Percentiles rank a stretch among this genome's conserved stretches.
Conservation (phyloP, 2,797 vertebrate species). For the Heliangelus exortis region DNA sequence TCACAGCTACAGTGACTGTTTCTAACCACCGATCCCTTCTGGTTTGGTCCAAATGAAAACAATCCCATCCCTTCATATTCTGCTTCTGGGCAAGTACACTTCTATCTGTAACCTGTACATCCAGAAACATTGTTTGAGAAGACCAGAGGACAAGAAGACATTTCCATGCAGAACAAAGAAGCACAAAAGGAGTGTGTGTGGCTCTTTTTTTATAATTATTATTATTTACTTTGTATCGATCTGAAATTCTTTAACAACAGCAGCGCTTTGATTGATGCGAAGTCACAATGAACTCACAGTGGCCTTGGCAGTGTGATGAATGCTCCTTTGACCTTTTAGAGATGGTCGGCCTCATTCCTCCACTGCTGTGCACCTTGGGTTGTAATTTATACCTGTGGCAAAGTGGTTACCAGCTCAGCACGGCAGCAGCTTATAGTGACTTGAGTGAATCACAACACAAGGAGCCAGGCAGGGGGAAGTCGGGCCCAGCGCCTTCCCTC, state of each 20-base stretch:
- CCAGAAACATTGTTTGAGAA: neutral
- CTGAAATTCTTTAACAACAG: conserved; percentile 30
- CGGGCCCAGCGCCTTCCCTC: conserved; percentile 3
- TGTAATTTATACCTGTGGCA: conserved; percentile 56
- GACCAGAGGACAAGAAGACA: neutral
- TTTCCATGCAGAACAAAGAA: neutral
- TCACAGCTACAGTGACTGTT: conserved; percentile 12
- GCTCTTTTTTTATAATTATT: neutral
- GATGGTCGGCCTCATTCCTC: conserved; percentile 36
- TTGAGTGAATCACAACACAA: neutral
- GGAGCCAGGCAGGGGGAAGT: neutral
- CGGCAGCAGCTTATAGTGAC: conserved; percentile 27
- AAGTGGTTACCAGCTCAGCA: conserved; percentile 50
- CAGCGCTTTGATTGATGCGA: conserved; percentile 43
- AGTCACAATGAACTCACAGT: conserved; percentile 56
- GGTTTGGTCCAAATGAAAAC: conserved; percentile 15
- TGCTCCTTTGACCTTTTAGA: conserved; percentile 65
- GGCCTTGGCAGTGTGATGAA: conserved; percentile 22
- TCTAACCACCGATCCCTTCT: conserved; percentile 33
- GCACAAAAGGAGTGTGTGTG: neutral
- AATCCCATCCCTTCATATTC: neutral
- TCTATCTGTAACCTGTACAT: neutral
- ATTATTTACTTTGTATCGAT: neutral
- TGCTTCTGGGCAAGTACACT: conserved; percentile 2
- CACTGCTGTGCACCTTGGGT: conserved; percentile 33